phyloP scores from a whole-genome alignment of 2,797 vertebrate genomes.

The Pipistrellus pipistrellus region DNA sequence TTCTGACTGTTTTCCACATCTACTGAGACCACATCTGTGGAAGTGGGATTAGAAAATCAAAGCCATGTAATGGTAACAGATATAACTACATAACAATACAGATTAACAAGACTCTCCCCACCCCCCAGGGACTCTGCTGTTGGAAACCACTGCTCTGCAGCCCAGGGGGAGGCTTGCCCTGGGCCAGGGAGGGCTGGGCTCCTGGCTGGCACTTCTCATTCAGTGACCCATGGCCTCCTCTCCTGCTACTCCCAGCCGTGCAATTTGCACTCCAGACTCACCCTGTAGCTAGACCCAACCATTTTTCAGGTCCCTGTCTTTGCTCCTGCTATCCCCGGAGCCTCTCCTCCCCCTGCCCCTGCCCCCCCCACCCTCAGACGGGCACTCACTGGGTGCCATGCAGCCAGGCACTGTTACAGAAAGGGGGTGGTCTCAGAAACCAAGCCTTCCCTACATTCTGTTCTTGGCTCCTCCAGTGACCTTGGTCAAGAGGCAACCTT shows the following conservation, averaged over 20 bases:
- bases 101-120: not conserved
- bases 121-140: not conserved
- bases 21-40: not conserved
- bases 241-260: too few relatives aligned
- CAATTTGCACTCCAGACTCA: too few relatives aligned
- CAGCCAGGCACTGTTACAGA: not conserved
- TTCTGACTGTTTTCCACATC: not conserved
- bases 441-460: not conserved
- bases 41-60: not conserved
- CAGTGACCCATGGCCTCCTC: not conserved
- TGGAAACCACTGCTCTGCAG: not conserved
- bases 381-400: not conserved
- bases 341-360: not conserved
- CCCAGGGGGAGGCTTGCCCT: not conserved
- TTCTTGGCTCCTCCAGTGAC: slow-evolving; percentile 29
- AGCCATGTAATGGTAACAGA: not conserved
- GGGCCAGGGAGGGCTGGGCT: not conserved
- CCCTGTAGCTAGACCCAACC: not conserved
- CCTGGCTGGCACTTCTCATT: not conserved
- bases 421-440: not conserved
- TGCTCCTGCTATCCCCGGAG: not conserved
- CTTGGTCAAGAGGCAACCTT: not conserved
- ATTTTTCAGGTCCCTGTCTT: not conserved
- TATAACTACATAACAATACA: not conserved
- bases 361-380: fast-evolving